Base-by-base conservation (phyloP, 2,113 vertebrate species). In the Romanogobio albipinnatus region DNA sequence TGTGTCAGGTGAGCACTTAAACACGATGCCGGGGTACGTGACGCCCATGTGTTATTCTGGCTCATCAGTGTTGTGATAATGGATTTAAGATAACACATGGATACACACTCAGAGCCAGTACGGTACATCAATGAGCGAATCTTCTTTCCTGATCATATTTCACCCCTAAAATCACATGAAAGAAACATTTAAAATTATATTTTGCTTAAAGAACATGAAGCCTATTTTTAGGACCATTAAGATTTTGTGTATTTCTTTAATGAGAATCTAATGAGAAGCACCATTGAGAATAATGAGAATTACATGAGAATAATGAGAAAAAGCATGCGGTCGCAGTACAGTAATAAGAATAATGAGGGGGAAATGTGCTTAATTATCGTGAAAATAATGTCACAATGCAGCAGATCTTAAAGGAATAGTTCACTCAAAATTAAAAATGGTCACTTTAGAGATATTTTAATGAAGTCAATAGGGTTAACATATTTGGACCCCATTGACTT, bases 321-420 rank as follows among this genome's bases (percentile, higher is more conserved):
- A 19, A 33, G 29, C n/a, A 29, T 10, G 22, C 2, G 2, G 2
- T 24, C 2, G 1, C 22, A 47, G n/a, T 73, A 73, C 22, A 73
- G 5, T 24, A 73, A 73, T 73, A 43, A 47, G 43, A 24, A 47
- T 24, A 47, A 47, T 73, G 74, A 53, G 8, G 26, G 13, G 26
- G 26, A 53, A 76, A 53, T 76, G 74, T 76, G 45, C 74, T 10
- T 73, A 73, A 73, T 45, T 45, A n/a, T 71, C 19, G 22, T 71
- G 19, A 45, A 71, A 43, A 71, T 43, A 71, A n/a, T 43, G 36
- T 68, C 68, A 43, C 2, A 71, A 13, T 73, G 15, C 66, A 39
- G 33, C 15, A 39, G 1, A 70, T 39, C 66, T 39, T 39, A 39
- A 39, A 39, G 39, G 39, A 39, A 39, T 39, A 7, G 39, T 39